Conservation (phyloP, 2,888 invertebrate genomes). For the Caradrina clavipalpis region DNA sequence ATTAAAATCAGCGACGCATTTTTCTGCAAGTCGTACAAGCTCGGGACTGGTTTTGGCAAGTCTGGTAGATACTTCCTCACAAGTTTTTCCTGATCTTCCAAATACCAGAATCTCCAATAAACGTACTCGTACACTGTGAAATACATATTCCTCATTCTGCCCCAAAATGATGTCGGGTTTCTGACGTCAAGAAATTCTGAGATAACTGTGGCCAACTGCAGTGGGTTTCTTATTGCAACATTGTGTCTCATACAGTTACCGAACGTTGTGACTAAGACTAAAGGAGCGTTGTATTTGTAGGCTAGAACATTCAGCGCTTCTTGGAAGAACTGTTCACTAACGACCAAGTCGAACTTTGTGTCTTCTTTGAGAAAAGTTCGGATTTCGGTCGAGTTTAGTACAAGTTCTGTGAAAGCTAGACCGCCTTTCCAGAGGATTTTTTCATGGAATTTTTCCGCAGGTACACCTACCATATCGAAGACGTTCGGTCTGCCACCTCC, state of each 20-base stretch:
- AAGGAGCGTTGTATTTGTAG: conserved; percentile 85
- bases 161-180: conserved; percentile 89
- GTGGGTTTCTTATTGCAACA: conserved; percentile 80
- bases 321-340: conserved; percentile 87
- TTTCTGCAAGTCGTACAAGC: conserved; percentile 80
- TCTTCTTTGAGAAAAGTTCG: conserved; percentile 76
- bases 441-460: conserved; percentile 81
- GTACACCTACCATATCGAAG: conserved; percentile 79
- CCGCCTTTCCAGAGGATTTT: conserved; percentile 82
- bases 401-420: conserved; percentile 78
- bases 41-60: conserved; percentile 80
- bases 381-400: conserved; percentile 78
- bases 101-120: conserved; percentile 82
- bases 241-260: conserved; percentile 87
- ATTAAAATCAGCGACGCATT: conserved; percentile 84
- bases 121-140: conserved; percentile 82
- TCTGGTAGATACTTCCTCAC: conserved; percentile 80
- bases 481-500: conserved; percentile 82
- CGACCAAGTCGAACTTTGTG: conserved; percentile 84
- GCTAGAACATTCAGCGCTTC: conserved; percentile 85
- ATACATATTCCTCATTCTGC: conserved; percentile 87
- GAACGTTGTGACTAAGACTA: conserved; percentile 81
- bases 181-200: conserved; percentile 80
- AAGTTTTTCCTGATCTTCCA: conserved; percentile 80
- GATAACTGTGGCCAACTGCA: conserved; percentile 81